phyloP scores from a whole-genome alignment of 2,888 invertebrate species.

The Anagyrus pseudococci region DNA sequence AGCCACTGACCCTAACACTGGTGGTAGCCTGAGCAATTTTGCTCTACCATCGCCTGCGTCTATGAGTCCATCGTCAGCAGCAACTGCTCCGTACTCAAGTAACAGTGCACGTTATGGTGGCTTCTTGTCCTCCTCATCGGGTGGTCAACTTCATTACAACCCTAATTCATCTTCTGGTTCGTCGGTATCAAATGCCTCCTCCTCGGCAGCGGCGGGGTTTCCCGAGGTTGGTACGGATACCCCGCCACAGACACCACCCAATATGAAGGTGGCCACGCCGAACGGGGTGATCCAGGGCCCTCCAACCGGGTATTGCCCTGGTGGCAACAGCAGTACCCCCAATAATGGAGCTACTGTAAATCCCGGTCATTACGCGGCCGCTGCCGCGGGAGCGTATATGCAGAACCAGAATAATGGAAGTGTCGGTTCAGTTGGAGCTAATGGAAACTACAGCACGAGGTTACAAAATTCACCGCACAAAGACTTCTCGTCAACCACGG shows the following conservation, averaged over 20 bases:
- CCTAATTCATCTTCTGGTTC: conserved; percentile 57
- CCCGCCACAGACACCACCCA: conserved; percentile 92
- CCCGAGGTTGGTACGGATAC: conserved; percentile 88
- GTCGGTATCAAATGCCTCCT: conserved; percentile 67
- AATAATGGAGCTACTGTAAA: conserved; percentile 43
- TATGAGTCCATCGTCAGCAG: conserved; percentile 60
- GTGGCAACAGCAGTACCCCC: conserved; percentile 64
- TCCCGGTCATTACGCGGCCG: conserved; percentile 55
- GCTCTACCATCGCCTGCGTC: conserved; percentile 57
- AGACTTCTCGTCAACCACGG: conserved; percentile 51
- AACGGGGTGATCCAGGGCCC: conserved; percentile 61
- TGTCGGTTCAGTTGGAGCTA: neutral
- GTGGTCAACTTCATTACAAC: conserved; percentile 58
- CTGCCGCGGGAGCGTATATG: conserved; percentile 57
- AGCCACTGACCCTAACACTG: conserved; percentile 38
- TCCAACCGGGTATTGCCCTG: conserved; percentile 75
- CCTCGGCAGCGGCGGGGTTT: conserved; percentile 79
- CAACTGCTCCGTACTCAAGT: conserved; percentile 60
- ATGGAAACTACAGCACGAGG: conserved; percentile 64
- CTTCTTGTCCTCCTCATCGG: conserved; percentile 58
- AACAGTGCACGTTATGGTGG: conserved; percentile 62
- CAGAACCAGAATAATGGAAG: conserved; percentile 50
- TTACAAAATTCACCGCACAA: conserved; percentile 61
- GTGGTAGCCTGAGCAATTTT: conserved; percentile 50
- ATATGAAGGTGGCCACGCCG: conserved; percentile 84